These are phyloP conservation scores for Gymnoscopelus microlampas DNA, from an alignment of 2,797 vertebrate genomes.

Conservation along the genomic window DNA sequence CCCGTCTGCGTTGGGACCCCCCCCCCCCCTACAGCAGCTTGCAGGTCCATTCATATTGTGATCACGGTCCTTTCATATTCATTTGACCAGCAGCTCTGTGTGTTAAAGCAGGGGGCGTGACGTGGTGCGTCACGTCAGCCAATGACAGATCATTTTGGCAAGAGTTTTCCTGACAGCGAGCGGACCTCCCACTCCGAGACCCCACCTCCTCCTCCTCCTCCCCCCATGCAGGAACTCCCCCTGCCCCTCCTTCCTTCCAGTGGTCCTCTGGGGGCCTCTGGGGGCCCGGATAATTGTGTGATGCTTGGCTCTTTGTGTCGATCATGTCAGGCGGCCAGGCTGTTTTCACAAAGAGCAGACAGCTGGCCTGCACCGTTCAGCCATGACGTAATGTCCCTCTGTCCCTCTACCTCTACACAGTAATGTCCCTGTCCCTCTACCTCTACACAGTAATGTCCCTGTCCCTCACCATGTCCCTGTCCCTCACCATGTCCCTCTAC, in stretches of 20 bases:
- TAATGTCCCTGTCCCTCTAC: too few relatives aligned
- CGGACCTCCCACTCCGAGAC: constrained; percentile 48
- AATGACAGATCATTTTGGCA: constrained; percentile 28
- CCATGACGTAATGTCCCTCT: constrained; percentile 71
- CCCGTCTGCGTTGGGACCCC: neutral
- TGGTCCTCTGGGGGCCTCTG: constrained; percentile 32
- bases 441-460: too few relatives aligned
- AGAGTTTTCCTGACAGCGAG: constrained; percentile 21
- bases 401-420: too few relatives aligned
- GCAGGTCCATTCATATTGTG: constrained; percentile 59
- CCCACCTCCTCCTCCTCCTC: neutral
- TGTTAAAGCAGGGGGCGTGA: neutral
- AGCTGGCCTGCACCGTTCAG: constrained; percentile 69
- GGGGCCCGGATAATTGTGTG: constrained; percentile 68
- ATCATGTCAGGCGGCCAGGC: constrained; percentile 66
- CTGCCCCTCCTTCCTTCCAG: neutral
- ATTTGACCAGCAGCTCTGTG: constrained; percentile 29
- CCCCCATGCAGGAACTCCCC: neutral
- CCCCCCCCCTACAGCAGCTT: constrained; percentile 1
- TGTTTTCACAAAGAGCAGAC: constrained; percentile 77
- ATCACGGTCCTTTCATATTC: constrained; percentile 68
- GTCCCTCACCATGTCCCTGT: too few relatives aligned
- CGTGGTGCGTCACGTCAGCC: constrained; percentile 10
- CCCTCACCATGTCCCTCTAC: too few relatives aligned
- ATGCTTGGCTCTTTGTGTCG: constrained; percentile 75